These are phyloP conservation scores for Smithornis capensis DNA, from an alignment of 2,113 vertebrate genomes.

Conservation along the genomic window DNA sequence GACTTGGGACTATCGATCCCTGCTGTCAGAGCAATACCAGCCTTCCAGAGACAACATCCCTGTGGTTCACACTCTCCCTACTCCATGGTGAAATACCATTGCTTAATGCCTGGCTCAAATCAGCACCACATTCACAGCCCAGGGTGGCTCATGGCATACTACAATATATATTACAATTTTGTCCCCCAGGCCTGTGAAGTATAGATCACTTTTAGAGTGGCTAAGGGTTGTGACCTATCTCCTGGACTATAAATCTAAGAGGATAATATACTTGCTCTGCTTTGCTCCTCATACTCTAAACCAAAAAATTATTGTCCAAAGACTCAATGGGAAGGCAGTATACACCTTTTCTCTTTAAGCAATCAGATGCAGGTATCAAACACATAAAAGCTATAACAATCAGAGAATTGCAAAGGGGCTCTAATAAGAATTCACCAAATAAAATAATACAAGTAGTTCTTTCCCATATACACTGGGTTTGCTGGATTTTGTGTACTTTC, in stretches of 20 bases:
- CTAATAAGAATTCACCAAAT: background rate
- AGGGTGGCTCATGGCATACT: background rate
- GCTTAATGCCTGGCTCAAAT: background rate
- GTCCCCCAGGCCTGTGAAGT: background rate
- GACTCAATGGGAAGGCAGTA: rapidly evolving
- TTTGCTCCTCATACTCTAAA: background rate
- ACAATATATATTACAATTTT: background rate
- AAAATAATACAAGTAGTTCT: background rate
- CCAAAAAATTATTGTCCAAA: background rate
- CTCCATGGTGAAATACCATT: rapidly evolving
- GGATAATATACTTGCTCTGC: background rate
- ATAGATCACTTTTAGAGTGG: slow-evolving; percentile 39
- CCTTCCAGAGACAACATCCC: background rate
- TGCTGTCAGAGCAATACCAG: rapidly evolving
- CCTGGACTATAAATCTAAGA: slow-evolving; percentile 35
- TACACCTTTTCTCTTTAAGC: background rate
- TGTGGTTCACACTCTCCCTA: rapidly evolving
- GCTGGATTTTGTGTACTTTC: background rate
- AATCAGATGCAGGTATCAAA: background rate
- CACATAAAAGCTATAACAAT: background rate
- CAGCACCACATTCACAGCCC: background rate
- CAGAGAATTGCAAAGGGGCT: background rate
- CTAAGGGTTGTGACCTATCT: slow-evolving; percentile 23
- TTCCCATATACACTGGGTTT: background rate
- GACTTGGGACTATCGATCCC: background rate